phyloP scores from a whole-genome alignment of 1,140 invertebrate genomes.

The Mercenaria mercenaria region DNA sequence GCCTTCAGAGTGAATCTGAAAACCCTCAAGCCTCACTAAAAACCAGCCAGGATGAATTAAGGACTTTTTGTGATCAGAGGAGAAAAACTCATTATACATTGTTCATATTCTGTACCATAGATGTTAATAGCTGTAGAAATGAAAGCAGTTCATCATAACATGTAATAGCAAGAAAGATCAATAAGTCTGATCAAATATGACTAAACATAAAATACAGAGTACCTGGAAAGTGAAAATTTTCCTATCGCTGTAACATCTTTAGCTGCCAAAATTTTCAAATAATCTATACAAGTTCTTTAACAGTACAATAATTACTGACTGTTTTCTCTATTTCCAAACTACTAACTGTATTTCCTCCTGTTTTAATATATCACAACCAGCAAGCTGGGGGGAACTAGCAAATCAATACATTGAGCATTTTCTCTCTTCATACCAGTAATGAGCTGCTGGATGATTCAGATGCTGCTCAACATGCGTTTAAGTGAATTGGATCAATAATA shows the following conservation, averaged over 20 bases:
- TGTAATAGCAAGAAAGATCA: not conserved
- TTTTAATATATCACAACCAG: not conserved
- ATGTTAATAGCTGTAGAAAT: too few relatives aligned
- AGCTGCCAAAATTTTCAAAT: not conserved
- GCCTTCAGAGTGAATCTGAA: too few relatives aligned
- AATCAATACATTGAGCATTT: conserved; percentile 45
- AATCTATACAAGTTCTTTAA: not conserved
- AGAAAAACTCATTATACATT: too few relatives aligned
- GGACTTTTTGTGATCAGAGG: too few relatives aligned
- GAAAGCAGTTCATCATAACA: not conserved
- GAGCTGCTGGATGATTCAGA: conserved; percentile 44
- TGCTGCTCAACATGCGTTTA: not conserved
- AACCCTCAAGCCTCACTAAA: too few relatives aligned
- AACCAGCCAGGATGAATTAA: too few relatives aligned
- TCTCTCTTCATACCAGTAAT: conserved; percentile 2
- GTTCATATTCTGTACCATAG: too few relatives aligned
- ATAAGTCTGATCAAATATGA: not conserved
- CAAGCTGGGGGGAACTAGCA: not conserved
- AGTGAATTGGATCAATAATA: conserved; percentile 27
- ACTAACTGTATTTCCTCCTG: not conserved
- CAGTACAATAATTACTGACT: not conserved
- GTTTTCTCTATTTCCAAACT: not conserved
- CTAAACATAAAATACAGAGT: not conserved
- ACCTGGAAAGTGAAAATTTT: not conserved
- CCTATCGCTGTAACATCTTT: not conserved